These are phyloP conservation scores for Sebastes vulpes DNA, from an alignment of 2,797 vertebrate species.

Conservation along the genomic window DNA sequence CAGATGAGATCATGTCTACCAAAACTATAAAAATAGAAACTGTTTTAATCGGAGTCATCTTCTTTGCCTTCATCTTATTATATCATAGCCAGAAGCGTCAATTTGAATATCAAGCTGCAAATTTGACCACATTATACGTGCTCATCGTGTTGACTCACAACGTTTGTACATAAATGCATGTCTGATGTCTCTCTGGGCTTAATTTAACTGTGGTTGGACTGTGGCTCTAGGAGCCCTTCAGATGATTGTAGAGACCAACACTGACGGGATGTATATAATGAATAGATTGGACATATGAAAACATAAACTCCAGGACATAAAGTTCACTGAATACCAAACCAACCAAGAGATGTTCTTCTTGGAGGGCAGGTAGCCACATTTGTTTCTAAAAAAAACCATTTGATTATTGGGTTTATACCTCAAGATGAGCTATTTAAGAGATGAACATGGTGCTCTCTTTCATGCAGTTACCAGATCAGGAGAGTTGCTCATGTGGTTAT, in stretches of 20 bases:
- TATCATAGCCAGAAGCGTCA: background rate
- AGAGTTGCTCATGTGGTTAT: slow-evolving; percentile 12
- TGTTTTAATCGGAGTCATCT: background rate
- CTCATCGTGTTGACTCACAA: background rate
- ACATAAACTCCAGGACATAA: background rate
- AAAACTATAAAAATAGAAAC: background rate
- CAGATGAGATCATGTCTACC: slow-evolving; percentile 1
- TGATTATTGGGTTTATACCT: background rate
- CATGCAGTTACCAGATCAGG: background rate
- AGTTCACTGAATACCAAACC: background rate
- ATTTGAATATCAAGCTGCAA: slow-evolving; percentile 6
- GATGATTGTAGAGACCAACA: background rate
- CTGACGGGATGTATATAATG: background rate
- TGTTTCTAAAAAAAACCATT: background rate
- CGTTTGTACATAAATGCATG: background rate
- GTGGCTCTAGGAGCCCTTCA: background rate
- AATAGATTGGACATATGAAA: background rate
- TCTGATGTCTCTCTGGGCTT: background rate
- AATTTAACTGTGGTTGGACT: slow-evolving; percentile 3
- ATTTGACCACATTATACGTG: background rate
- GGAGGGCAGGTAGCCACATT: background rate
- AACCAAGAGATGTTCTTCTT: background rate
- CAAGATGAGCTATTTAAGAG: background rate
- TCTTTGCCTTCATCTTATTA: background rate
- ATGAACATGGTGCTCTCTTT: slow-evolving; percentile 5